Evolutionary conservation across 2,113 vertebrate species (phyloP), one percentile per base, ranked within the genome.

Genomic region (Cephalopholis sonnerati): DNA sequence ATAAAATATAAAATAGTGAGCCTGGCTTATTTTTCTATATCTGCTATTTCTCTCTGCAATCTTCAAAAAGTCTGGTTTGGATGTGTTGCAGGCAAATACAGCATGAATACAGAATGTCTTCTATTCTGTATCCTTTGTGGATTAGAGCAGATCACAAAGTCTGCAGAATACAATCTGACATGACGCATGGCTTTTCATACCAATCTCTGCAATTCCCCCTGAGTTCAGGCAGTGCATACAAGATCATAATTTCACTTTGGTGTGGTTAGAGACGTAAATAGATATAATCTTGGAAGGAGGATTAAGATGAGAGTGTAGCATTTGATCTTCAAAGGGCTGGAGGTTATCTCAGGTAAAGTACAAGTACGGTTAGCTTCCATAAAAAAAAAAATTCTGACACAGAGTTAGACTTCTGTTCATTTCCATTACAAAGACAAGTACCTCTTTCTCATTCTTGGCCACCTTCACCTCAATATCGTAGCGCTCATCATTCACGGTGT

Each of bases 381-480:
- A 44, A 44, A 44, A 41, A 41, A 76, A 84, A 82, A 69, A 84
- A 87, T 48, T 87, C 66, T 81, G 84, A 86, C 77, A 81, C 53
- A 13, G 39, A 82, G 78, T 84, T 87, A 88, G 91, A 90, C 81
- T 87, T 80, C 27, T 61, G 68, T 91, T 94, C 71, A 93, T 90
- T 93, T 93, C 90, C 92, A 93, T 92, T 90, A 90, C 91, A 94
- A 94, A 92, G 88, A 83, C 85, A 44, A 76, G 67, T 85, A 91
- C 88, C 90, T 94, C 92, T 63, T 86, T 87, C 58, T 92, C 89
- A 90, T 95, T 95, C 90, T 90, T 88, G 83, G 72, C 85, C 72
- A 95, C 93, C 89, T 95, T 95, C 53, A 87, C 77, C 87, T 92
- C 91, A 50, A 81, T 92, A 90, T 96, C 91, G 46, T 91, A 93